Evolutionary conservation across 1,140 invertebrate genomes (phyloP).

Genomic region (Philopotamus ludificatus): DNA sequence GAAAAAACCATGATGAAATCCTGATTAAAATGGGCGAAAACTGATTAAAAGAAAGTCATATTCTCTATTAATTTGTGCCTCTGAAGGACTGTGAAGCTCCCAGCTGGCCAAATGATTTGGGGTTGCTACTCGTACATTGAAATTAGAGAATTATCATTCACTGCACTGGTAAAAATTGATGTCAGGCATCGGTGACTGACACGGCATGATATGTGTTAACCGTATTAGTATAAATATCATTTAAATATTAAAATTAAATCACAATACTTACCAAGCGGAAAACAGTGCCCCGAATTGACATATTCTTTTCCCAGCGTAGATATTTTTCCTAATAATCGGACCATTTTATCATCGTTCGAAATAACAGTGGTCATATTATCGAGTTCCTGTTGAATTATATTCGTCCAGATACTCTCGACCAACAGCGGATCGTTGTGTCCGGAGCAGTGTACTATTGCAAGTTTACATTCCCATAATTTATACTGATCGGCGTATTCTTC

Average conservation of each 20-base stretch:
- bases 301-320: conserved; percentile 72
- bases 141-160: too few relatives aligned
- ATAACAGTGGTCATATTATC: conserved; percentile 45
- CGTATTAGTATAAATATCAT: too few relatives aligned
- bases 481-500: conserved; percentile 80
- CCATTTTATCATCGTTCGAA: conserved; percentile 63
- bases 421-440: conserved; percentile 76
- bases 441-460: conserved; percentile 82
- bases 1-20: too few relatives aligned
- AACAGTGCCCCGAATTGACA: conserved; percentile 70
- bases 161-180: too few relatives aligned
- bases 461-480: conserved; percentile 80
- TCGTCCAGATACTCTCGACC: conserved; percentile 77
- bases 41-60: too few relatives aligned
- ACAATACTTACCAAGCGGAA: conserved; percentile 63
- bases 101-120: too few relatives aligned
- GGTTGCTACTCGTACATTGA: too few relatives aligned
- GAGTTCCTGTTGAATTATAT: conserved; percentile 65
- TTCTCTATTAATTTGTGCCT: too few relatives aligned
- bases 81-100: too few relatives aligned
- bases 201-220: too few relatives aligned
- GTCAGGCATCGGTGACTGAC: too few relatives aligned
- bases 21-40: too few relatives aligned
- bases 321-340: conserved; percentile 70
- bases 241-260: conserved; percentile 4